A percentile compares a stretch with the other conserved stretches of the same genome.
Evolutionary conservation across 2,797 vertebrate genomes (phyloP).

Genomic region (Vipera ursinii): DNA sequence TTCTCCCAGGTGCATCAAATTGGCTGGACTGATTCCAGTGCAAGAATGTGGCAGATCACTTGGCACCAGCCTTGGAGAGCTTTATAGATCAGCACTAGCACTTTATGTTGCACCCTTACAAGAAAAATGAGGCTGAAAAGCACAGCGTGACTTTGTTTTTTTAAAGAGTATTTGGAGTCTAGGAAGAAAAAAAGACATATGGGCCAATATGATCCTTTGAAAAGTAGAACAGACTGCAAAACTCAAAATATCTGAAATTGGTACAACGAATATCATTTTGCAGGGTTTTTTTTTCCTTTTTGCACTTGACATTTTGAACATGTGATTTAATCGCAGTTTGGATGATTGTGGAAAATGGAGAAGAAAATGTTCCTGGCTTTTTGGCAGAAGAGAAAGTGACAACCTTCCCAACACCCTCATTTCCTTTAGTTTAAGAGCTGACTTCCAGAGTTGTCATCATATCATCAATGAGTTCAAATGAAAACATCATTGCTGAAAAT

Average conservation of each 20-base stretch:
- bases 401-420: conserved; percentile 54
- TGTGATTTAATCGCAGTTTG: conserved; percentile 60
- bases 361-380: conserved; percentile 59
- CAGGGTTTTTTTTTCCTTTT: conserved; percentile 24
- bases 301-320: conserved; percentile 40
- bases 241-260: conserved; percentile 1
- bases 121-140: background rate
- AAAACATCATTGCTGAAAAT: conserved; percentile 21
- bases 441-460: conserved; percentile 50
- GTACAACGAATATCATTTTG: conserved; percentile 26
- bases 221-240: background rate
- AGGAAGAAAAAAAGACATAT: background rate
- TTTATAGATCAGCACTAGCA: background rate
- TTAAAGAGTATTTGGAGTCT: background rate
- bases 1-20: background rate
- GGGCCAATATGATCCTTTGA: background rate
- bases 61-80: background rate
- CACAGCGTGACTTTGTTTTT: background rate
- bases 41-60: background rate
- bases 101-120: background rate
- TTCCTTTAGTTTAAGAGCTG: conserved; percentile 51
- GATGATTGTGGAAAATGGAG: conserved; percentile 34
- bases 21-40: background rate
- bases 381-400: conserved; percentile 55
- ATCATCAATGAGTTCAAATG: conserved; percentile 49